Percentiles rank a stretch among this genome's conserved stretches.
These are phyloP conservation scores for Sebastes itinus DNA, from an alignment of 2,797 vertebrate genomes.

Conservation along the genomic window DNA sequence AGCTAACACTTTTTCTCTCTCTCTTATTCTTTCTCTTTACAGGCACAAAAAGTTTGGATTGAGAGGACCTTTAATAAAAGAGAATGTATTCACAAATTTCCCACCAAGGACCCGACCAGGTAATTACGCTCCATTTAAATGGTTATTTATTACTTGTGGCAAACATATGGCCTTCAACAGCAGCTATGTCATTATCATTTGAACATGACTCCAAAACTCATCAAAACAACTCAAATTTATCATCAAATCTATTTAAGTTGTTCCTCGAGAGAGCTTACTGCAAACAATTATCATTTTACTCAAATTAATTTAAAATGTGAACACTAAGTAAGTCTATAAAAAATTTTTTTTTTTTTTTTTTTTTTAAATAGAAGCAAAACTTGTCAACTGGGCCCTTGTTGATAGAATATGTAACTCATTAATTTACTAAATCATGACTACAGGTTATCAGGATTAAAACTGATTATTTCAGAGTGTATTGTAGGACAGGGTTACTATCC, in stretches of 20 bases:
- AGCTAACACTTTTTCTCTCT: conserved; percentile 3
- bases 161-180: neutral
- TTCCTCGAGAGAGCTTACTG: neutral
- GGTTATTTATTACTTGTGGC: neutral
- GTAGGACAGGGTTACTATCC: conserved; percentile 8
- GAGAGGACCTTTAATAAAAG: conserved; percentile 94
- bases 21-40: conserved; percentile 28
- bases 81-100: conserved; percentile 92
- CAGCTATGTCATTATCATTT: neutral
- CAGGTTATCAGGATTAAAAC: conserved; percentile 22
- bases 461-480: neutral
- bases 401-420: neutral
- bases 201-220: neutral
- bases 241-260: neutral
- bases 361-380: neutral
- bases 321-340: neutral
- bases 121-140: conserved; percentile 59
- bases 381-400: neutral
- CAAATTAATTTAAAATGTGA: neutral
- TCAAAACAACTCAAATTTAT: neutral
- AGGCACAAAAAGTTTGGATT: conserved; percentile 95
- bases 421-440: neutral
- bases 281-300: neutral
- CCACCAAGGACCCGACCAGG: conserved; percentile 92
- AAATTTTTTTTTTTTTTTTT: no score